These are phyloP conservation scores for Ylistrum balloti DNA, from an alignment of 1,140 invertebrate species.

Conservation along the genomic window DNA sequence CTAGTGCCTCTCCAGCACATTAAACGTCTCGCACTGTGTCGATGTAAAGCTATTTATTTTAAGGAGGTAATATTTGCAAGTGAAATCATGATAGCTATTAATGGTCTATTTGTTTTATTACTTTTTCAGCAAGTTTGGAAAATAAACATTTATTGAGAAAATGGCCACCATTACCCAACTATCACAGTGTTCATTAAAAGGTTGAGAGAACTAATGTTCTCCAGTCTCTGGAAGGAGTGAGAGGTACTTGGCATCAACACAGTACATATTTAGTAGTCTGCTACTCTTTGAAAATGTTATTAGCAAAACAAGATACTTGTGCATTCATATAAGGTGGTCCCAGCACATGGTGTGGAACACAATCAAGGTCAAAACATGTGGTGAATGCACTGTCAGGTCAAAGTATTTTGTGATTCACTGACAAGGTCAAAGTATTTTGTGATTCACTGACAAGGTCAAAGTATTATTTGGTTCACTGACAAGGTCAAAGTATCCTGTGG, in stretches of 20 bases:
- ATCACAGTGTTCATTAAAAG: neutral
- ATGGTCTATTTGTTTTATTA: slow-evolving; percentile 29
- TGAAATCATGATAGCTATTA: neutral
- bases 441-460: neutral
- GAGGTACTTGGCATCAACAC: neutral
- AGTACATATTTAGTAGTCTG: neutral
- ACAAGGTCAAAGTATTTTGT: neutral
- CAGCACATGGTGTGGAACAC: neutral
- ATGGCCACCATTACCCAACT: neutral
- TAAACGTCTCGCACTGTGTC: neutral
- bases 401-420: neutral
- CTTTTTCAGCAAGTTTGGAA: neutral
- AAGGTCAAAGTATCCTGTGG: neutral
- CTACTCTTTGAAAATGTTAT: neutral
- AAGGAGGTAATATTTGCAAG: neutral
- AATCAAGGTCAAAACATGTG: neutral
- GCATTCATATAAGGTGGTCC: no score
- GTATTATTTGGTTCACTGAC: neutral
- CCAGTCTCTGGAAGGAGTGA: neutral
- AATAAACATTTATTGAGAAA: neutral
- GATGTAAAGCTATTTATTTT: neutral
- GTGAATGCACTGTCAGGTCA: neutral
- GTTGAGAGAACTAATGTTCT: neutral
- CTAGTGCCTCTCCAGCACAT: neutral
- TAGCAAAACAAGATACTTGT: neutral